phyloP scores from a whole-genome alignment of 2,113 vertebrate genomes.

The Baryphthengus martii region DNA sequence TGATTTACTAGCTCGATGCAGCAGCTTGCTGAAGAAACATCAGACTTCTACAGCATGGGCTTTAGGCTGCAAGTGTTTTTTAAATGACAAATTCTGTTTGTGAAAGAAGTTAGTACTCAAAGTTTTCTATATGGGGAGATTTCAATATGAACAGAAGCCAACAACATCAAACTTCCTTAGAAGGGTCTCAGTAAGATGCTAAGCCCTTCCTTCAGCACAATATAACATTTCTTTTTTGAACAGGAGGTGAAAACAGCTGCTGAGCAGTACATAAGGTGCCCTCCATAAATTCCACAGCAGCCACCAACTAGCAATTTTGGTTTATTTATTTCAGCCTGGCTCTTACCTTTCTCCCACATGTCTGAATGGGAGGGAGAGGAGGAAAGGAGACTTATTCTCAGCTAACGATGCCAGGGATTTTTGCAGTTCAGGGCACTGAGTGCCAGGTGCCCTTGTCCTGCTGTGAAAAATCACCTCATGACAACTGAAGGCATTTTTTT shows the following conservation, averaged over 20 bases:
- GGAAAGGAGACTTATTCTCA: background rate
- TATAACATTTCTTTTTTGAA: background rate
- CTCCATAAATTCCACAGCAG: background rate
- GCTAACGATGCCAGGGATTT: background rate
- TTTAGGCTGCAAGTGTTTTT: background rate
- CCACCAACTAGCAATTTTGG: background rate
- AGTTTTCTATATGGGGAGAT: fast-evolving
- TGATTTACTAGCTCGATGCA: slow-evolving; percentile 17
- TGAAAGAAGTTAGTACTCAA: background rate
- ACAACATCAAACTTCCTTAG: background rate
- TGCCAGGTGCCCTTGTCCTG: background rate
- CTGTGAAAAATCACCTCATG: background rate
- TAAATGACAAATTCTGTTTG: background rate
- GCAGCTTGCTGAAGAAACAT: background rate
- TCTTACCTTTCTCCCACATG: background rate
- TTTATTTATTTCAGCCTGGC: background rate
- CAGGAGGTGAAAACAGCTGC: background rate
- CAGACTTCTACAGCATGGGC: background rate
- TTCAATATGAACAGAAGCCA: background rate
- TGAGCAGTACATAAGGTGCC: background rate
- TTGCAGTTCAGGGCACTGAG: background rate
- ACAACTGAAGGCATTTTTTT: background rate
- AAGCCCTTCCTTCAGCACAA: background rate
- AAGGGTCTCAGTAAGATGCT: background rate
- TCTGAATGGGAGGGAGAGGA: background rate